phyloP scores from a whole-genome alignment of 1,140 invertebrate genomes.

The Cephus cinctus region DNA sequence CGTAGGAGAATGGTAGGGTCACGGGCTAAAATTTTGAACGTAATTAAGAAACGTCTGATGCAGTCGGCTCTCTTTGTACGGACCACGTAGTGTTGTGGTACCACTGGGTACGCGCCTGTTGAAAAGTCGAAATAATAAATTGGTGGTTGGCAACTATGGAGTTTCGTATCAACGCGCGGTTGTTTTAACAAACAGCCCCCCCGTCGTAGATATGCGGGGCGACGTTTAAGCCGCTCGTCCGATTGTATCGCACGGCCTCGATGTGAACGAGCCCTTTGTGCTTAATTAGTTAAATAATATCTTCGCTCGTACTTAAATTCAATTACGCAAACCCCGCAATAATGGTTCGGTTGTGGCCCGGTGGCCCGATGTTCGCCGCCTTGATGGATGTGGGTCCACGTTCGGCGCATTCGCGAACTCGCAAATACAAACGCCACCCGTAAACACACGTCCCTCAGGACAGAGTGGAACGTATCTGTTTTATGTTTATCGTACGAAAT shows the following conservation, averaged over 20 bases:
- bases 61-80: background rate
- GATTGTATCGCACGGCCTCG: slow-evolving; percentile 39
- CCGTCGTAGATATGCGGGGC: slow-evolving; percentile 11
- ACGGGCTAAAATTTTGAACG: background rate
- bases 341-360: slow-evolving; percentile 46
- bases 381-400: slow-evolving; percentile 41
- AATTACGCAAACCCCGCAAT: slow-evolving; percentile 50
- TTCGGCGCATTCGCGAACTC: slow-evolving; percentile 27
- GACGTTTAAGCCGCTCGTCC: too few species aligned
- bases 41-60: background rate
- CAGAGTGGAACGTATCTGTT: too few species aligned
- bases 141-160: slow-evolving; percentile 6
- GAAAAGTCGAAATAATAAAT: slow-evolving; percentile 3
- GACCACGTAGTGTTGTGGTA: too few species aligned
- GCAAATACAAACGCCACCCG: slow-evolving; percentile 13
- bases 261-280: slow-evolving; percentile 51
- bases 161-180: too few species aligned
- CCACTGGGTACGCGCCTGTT: too few species aligned
- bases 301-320: slow-evolving; percentile 54
- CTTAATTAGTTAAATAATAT: slow-evolving; percentile 57
- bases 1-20: background rate
- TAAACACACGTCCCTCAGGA: slow-evolving; percentile 1
- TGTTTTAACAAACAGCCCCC: slow-evolving; percentile 16
- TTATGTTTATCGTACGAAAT: too few species aligned
- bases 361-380: slow-evolving; percentile 19